Evolutionary conservation across 1,140 invertebrate species (phyloP), one percentile per base, ranked within the genome.

Genomic region (Calephelis nemesis): DNA sequence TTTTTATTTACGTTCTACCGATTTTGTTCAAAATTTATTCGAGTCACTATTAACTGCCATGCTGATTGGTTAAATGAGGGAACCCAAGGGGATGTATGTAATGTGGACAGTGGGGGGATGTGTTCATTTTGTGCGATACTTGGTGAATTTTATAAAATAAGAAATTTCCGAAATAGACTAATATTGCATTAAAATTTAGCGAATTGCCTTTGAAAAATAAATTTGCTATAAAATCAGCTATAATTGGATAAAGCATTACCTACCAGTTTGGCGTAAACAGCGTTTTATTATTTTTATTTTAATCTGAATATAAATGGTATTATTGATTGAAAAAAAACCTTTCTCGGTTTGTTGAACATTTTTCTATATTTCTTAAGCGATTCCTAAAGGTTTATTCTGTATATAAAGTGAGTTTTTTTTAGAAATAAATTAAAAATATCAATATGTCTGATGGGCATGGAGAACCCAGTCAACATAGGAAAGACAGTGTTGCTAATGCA

Each of bases 371-470:
- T 15, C 40, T 48, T 4, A 65, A 50, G 11, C 7, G 9, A 10
- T 50, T 39, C 13, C 40, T 9, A 30, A 47, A 12, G 42, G 39
- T 67, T 47, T 12, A 52, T 19, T 15, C 42, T 39, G 7, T 42
- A 60, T n/a, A 12, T 60, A 58, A 40, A 39, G 58, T 54, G 48
- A 47, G 45, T 64, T 74, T 68, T 39, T 70, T 64, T 65, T 68
- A 70, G 58, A 62, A 70, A 63, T 62, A 49, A 60, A 60, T 74
- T 67, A 73, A 75, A 72, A 74, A 77, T 68, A 73, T 62, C 68
- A 74, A 73, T 63, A 88, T 91, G 88, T 89, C 88, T 64, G 88
- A 91, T 47, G 81, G 74, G 10, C 87, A 86, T 63, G 83, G 82
- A 7, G 87, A 88, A 54, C 77, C 81, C 19, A 86, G 81, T 77